Base-by-base conservation (phyloP, 2,113 vertebrate species). In the Pedionomus torquatus region DNA sequence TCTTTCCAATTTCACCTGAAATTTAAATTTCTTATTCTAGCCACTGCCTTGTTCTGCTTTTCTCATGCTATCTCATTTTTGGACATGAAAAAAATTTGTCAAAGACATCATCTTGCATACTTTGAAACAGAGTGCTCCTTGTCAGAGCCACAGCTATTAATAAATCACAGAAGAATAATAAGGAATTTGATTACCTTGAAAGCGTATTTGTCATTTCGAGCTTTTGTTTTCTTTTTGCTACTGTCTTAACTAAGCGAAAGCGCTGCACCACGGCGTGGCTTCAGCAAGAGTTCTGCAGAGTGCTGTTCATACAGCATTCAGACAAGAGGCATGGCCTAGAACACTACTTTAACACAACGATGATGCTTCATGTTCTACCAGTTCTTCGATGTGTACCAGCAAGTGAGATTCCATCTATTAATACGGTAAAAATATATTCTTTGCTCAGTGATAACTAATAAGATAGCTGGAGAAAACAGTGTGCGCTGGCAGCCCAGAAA, bases 91-190 rank as follows among this genome's bases (percentile, higher is more conserved):
- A 66, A 87, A 97, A 94, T 95, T 96, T 95, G 85, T 94, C 95
- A 96, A 94, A 96, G 89, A 74, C 69, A 95, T 95, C 91, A 70
- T 76, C 63, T 93, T 81, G 46, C 35, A 72, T 85, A 60, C 87
- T 97, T 94, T 96, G 96, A 97, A 97, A 96, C 76, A 96, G 82
- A 92, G 83, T 95, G 49, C 78, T 97, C 71, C 96, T 85, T 97
- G 87, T 94, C 65, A 96, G 78, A 96, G 61, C 28, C 91, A 92
- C 37, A 79, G 65, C 82, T 94, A 95, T 93, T 96, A 97, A 97
- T 91, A 97, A 95, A 95, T 85, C 93, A 75, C 33, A 96, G 52
- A 55, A 89, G 80, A 97, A 96, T 95, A 95, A 96, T 95, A 94
- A 81, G 54, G 87, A 91, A 96, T 96, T 86, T 77, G 25, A 87